Evolutionary conservation across 2,113 vertebrate genomes (phyloP).

Genomic region (Petaurus breviceps): DNA sequence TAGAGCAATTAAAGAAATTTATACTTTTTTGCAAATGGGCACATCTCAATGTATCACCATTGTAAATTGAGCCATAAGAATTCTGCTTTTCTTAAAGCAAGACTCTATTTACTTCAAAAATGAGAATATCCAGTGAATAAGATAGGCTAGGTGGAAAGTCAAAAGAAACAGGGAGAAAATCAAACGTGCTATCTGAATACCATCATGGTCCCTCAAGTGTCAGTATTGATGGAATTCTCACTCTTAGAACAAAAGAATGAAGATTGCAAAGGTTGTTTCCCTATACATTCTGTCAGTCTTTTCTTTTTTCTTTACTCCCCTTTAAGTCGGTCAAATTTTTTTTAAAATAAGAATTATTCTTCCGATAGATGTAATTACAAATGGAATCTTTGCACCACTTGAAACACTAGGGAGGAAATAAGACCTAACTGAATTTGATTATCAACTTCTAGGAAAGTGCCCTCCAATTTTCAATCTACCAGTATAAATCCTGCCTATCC

Average conservation of each 20-base stretch:
- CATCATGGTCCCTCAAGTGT: not conserved
- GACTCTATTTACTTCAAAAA: constrained; percentile 39
- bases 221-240: not conserved
- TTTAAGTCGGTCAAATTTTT: constrained; percentile 2
- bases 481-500: not conserved
- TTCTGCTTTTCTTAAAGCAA: not conserved
- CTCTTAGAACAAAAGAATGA: not conserved
- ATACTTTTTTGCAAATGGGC: not conserved
- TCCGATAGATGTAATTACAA: not conserved
- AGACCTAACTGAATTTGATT: not conserved
- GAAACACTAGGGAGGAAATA: not conserved
- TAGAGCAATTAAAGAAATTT: constrained; percentile 6
- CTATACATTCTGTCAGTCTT: not conserved
- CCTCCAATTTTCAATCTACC: not conserved
- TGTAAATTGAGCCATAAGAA: not conserved
- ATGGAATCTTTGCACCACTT: not conserved
- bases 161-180: not conserved
- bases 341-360: not conserved
- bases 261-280: not conserved
- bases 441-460: not conserved
- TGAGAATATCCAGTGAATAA: not conserved
- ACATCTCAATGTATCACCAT: not conserved
- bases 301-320: not conserved
- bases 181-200: not conserved
- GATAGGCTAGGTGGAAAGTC: not conserved